Evolutionary conservation across 2,888 invertebrate species (phyloP), one percentile per base, ranked within the genome.

Genomic region (Strigamia crassipes): DNA sequence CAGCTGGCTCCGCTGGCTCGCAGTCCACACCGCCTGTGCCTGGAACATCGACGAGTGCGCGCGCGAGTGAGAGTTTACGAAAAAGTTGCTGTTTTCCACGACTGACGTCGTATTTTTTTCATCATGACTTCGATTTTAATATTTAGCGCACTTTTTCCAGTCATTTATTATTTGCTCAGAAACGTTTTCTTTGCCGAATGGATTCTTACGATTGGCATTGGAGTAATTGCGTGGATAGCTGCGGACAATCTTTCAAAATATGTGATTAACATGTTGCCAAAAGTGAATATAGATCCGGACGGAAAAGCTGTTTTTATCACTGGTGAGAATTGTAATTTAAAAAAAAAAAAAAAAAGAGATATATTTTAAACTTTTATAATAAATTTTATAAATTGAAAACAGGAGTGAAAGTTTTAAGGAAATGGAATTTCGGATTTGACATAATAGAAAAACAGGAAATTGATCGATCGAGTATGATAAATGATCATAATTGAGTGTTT

Each of bases 261-360:
- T 8, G 78, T 85, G n/a, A 66, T 82, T 18, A 84, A 84, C 77
- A 81, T 83, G 10, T 73, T 84, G 81, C 84, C 84, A 0, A 83
- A 84, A 77, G 83, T 80, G n/a, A 61, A 79, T 38, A 84, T 85
- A 23, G 81, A 82, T 12, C 84, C 84, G 15, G 42, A 83, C 8
- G 84, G 84, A 31, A 86, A 86, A 80, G 86, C 86, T 5, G 85
- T 86, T 15, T 81, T 86, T 23, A 84, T 86, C 77, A 86, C 86
- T 34, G 86, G 86, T 86, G 66, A 83, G 84, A 83, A 9, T 3
- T 9, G 23, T 18, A 18, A 18, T 15, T 31, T 73, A 46, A 3
- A n/a, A n/a, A n/a, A n/a, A n/a, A n/a, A n/a, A n/a, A n/a, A n/a
- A n/a, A n/a, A n/a, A n/a, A n/a, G n/a, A n/a, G n/a, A n/a, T n/a